Evolutionary conservation across 2,888 invertebrate genomes (phyloP).

Genomic region (Archaeoteleia sp.): DNA sequence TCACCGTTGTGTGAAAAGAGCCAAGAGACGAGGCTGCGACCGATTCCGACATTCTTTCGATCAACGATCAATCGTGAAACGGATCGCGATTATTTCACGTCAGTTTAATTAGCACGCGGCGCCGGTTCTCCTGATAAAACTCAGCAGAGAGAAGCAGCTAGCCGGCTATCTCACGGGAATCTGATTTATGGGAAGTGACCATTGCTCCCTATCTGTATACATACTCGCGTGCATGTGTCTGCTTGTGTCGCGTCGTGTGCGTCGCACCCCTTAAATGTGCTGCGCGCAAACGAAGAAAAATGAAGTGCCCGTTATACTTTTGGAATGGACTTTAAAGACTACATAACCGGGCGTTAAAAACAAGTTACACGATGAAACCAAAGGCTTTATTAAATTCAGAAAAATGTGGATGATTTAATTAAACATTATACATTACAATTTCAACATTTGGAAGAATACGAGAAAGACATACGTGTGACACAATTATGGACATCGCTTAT

Average conservation of each 20-base stretch:
- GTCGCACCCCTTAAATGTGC: constrained; percentile 16
- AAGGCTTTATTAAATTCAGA: no score
- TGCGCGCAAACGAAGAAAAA: not conserved
- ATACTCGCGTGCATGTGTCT: constrained; percentile 30
- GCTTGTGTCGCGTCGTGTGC: constrained; percentile 7
- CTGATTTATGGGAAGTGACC: constrained; percentile 73
- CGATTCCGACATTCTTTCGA: constrained; percentile 67
- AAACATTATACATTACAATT: no score
- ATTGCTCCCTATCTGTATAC: constrained; percentile 55
- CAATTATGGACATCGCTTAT: no score
- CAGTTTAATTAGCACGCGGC: constrained; percentile 74
- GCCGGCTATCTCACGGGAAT: constrained; percentile 72
- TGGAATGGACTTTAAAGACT: not conserved
- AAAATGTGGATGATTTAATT: no score
- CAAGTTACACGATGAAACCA: not conserved
- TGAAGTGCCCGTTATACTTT: not conserved
- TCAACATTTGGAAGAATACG: no score
- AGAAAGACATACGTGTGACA: no score
- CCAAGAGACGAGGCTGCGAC: constrained; percentile 38
- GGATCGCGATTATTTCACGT: constrained; percentile 73
- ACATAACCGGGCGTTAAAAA: not conserved
- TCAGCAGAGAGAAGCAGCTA: constrained; percentile 69
- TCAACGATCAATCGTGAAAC: constrained; percentile 73
- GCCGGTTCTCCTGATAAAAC: constrained; percentile 72
- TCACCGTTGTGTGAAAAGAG: constrained; percentile 14